A percentile compares a stretch with the other conserved stretches of the same genome.
phyloP scores from a whole-genome alignment of 2,888 invertebrate species.

The Colletes collaris region DNA sequence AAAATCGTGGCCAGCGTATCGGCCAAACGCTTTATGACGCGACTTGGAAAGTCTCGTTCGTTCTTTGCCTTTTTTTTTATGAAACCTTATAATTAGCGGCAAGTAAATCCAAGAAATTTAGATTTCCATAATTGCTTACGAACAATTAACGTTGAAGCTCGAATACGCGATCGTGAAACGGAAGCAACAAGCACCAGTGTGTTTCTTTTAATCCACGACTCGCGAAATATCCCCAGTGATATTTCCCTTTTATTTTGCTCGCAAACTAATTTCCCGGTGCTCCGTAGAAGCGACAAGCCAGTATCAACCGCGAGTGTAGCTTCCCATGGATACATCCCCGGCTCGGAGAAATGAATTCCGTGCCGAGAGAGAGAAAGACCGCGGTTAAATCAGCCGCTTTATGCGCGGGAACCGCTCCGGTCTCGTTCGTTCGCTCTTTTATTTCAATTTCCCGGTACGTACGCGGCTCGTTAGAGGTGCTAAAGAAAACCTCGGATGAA shows the following conservation, averaged over 20 bases:
- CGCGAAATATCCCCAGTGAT: conserved; percentile 11
- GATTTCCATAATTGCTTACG: no score
- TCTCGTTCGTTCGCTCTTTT: conserved; percentile 38
- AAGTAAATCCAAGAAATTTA: no score
- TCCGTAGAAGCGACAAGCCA: conserved; percentile 15
- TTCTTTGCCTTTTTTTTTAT: no score
- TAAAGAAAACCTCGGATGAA: conserved; percentile 30
- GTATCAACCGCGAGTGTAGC: conserved; percentile 19
- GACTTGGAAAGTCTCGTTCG: neutral
- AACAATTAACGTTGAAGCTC: no score
- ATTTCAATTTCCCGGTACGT: conserved; percentile 50
- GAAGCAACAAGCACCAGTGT: neutral
- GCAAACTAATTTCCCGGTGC: conserved; percentile 39
- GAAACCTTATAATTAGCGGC: no score
- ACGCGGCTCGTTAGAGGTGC: conserved; percentile 47
- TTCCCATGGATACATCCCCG: conserved; percentile 23
- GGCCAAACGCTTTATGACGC: conserved; percentile 10
- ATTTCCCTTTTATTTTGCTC: conserved; percentile 28
- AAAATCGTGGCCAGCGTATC: conserved; percentile 9
- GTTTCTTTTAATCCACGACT: conserved; percentile 25
- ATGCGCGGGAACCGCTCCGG: conserved; percentile 25
- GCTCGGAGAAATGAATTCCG: conserved; percentile 41
- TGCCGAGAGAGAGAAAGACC: neutral
- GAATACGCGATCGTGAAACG: no score
- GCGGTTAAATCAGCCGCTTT: conserved; percentile 51